Conservation (phyloP, 2,888 invertebrate genomes). For the Parasteatoda lunata region DNA sequence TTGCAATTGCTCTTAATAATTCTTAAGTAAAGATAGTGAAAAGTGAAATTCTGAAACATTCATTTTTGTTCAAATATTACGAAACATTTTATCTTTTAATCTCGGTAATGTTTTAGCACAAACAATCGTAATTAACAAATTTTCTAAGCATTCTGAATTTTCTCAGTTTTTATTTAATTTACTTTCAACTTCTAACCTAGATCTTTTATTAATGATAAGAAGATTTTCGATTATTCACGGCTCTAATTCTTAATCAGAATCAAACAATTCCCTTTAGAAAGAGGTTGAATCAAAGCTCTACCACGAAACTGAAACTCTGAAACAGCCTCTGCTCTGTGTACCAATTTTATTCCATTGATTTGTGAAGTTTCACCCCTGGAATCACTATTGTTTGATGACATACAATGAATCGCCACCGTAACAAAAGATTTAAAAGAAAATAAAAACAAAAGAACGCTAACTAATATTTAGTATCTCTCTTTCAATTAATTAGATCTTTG, state of each 20-base stretch:
- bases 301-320: constrained; percentile 8
- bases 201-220: not conserved
- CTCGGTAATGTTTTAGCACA: too few relatives aligned
- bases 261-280: constrained; percentile 5
- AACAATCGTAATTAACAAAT: too few relatives aligned
- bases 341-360: not conserved
- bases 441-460: not conserved
- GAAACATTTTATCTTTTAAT: too few relatives aligned
- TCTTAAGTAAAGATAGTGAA: too few relatives aligned
- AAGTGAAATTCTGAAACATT: too few relatives aligned
- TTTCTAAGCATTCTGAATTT: not conserved
- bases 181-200: not conserved
- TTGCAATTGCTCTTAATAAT: too few relatives aligned
- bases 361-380: not conserved
- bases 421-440: constrained; percentile 40
- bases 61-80: too few relatives aligned
- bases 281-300: constrained; percentile 9
- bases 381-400: constrained; percentile 28
- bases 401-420: constrained; percentile 30
- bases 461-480: constrained; percentile 46
- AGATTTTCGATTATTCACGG: constrained; percentile 3
- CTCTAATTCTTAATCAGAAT: constrained; percentile 14
- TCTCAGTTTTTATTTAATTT: not conserved
- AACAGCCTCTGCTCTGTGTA: constrained; percentile 7
- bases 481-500: constrained; percentile 52